phyloP scores from a whole-genome alignment of 2,888 invertebrate genomes.

The Coelinius sp. region DNA sequence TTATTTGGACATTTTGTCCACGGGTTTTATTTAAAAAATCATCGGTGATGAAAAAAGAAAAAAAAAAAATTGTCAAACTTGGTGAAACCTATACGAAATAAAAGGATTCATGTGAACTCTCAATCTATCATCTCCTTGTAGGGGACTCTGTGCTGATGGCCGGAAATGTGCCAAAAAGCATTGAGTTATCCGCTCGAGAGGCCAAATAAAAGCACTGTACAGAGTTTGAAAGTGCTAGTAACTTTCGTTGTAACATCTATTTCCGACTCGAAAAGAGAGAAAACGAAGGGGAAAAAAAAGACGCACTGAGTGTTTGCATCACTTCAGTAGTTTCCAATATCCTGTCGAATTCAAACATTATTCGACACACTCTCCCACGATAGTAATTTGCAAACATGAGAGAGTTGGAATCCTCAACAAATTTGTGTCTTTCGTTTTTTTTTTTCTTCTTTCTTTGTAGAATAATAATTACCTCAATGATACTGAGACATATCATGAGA shows the following conservation, averaged over 20 bases:
- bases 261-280: constrained; percentile 44
- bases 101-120: too few relatives aligned
- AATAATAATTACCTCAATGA: constrained; percentile 60
- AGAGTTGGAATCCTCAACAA: background rate
- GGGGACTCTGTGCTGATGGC: background rate
- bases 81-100: too few relatives aligned
- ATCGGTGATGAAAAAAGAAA: background rate
- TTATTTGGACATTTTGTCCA: constrained; percentile 1
- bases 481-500: constrained; percentile 68
- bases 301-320: constrained; percentile 1
- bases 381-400: background rate
- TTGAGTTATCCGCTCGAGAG: constrained; percentile 9
- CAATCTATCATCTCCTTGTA: background rate
- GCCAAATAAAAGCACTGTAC: constrained; percentile 8
- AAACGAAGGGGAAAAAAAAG: background rate
- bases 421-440: background rate
- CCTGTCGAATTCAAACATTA: constrained; percentile 3
- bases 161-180: constrained; percentile 12
- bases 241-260: constrained; percentile 53
- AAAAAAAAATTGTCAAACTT: too few relatives aligned
- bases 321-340: constrained; percentile 12
- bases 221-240: constrained; percentile 17
- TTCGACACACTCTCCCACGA: background rate
- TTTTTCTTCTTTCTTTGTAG: background rate
- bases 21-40: background rate